Conservation (phyloP, 2,888 invertebrate genomes). For the Drosophila recens region DNA sequence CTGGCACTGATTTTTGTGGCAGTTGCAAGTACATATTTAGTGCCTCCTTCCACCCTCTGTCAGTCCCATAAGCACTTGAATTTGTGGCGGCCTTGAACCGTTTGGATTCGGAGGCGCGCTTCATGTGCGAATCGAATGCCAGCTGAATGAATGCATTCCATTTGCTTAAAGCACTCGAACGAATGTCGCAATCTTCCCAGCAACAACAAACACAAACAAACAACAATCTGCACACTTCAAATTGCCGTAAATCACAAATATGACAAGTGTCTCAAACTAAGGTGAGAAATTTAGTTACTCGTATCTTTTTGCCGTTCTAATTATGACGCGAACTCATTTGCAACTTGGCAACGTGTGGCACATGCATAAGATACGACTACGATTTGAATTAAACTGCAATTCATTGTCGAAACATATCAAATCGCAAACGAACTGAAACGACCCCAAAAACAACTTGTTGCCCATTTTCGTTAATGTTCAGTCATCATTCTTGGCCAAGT, state of each 20-base stretch:
- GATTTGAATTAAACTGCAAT: conserved; percentile 23
- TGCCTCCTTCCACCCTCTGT: background rate
- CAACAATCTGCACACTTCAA: conserved; percentile 36
- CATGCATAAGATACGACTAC: conserved; percentile 18
- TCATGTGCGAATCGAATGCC: conserved; percentile 31
- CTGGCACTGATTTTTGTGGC: conserved; percentile 11
- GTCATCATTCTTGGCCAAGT: conserved; percentile 65
- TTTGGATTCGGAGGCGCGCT: conserved; percentile 23
- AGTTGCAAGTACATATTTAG: conserved; percentile 8
- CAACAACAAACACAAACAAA: conserved; percentile 2
- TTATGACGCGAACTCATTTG: conserved; percentile 47
- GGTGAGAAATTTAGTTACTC: conserved; percentile 35
- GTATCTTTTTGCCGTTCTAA: conserved; percentile 37
- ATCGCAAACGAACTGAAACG: conserved; percentile 22
- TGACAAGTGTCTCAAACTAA: conserved; percentile 36
- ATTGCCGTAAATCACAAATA: conserved; percentile 37
- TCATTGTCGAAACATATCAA: conserved; percentile 32
- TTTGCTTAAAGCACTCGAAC: conserved; percentile 4
- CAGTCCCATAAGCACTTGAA: conserved; percentile 20
- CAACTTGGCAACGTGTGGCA: conserved; percentile 27
- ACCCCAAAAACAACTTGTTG: conserved; percentile 14
- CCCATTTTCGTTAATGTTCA: conserved; percentile 48
- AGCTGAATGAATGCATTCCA: conserved; percentile 27
- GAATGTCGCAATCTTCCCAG: conserved; percentile 28
- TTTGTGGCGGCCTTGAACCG: conserved; percentile 38